Base-by-base conservation (phyloP, 1,140 invertebrate genomes). In the Bombus terrestris region DNA sequence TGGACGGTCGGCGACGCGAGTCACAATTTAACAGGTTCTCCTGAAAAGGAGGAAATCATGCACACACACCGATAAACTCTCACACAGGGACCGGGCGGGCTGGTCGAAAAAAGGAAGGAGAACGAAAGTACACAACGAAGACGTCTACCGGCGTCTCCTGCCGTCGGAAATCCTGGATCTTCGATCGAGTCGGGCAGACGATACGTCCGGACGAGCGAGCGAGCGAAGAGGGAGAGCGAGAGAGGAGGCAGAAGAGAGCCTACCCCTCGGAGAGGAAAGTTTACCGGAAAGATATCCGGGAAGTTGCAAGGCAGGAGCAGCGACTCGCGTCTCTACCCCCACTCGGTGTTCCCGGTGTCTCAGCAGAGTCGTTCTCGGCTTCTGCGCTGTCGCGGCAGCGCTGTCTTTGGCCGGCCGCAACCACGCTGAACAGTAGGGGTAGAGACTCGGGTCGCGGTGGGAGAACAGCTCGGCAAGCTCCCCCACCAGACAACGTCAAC, bases 231-330 rank as follows among this genome's bases (percentile, higher is more conserved):
- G 71, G 83, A 78, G 86, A 81, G 86, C 68, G 77, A 83, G 80
- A 76, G 75, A 79, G 69, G 47, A 57, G 72, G 81, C 74, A 86
- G 76, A 79, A 28, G 66, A 69, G 77, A 69, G 77, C 75, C 71
- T 86, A 79, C 75, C 74, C 32, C 76, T 74, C 75, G 80, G 71
- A 92, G 91, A 92, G 92, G 88, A 92, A 92, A 94, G 93, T 93
- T 94, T 93, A 93, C 93, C 93, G 93, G 93, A 92, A 92, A 94
- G 93, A 93, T 94, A 94, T 93, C 93, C 92, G 92, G 93, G 90
- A 93, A 94, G 93, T 93, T 89, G 84, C 78, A 75, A 80, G 75
- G 81, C 85, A 86, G 86, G 76, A 87, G 87, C 83, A 57, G 81
- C 88, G 84, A 81, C 88, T 89, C 89, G 89, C 85, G 75, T 78